Evolutionary conservation across 2,797 vertebrate species (phyloP).

Genomic region (Microtus agrestis): DNA sequence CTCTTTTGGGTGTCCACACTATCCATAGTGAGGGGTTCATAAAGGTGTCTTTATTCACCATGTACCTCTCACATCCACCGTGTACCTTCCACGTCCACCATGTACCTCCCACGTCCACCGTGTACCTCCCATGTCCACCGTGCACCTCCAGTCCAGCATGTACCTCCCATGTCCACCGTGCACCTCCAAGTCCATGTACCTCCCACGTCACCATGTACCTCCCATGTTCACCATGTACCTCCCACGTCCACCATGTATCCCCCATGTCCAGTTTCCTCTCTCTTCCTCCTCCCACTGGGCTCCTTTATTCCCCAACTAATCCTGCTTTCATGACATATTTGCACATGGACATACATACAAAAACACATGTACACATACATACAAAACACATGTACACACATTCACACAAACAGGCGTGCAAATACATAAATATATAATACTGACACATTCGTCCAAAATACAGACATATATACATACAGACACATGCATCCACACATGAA

Average conservation of each 20-base stretch:
- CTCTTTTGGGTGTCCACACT: neutral
- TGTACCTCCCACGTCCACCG: neutral
- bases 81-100: neutral
- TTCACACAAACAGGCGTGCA: neutral
- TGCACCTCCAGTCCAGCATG: neutral
- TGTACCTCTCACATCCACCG: neutral
- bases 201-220: neutral
- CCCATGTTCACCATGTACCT: neutral
- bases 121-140: neutral
- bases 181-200: neutral
- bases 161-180: neutral
- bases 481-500: too few relatives aligned
- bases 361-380: neutral
- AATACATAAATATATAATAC: neutral
- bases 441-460: neutral
- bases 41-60: neutral
- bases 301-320: neutral
- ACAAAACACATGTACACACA: neutral
- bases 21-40: neutral
- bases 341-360: neutral
- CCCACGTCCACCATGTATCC: neutral
- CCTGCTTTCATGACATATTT: neutral
- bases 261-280: neutral
- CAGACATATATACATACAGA: neutral
- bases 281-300: neutral